Percentiles rank a stretch among this genome's conserved stretches.
Evolutionary conservation across 2,888 invertebrate species (phyloP).

Genomic region (Sepiola atlantica): DNA sequence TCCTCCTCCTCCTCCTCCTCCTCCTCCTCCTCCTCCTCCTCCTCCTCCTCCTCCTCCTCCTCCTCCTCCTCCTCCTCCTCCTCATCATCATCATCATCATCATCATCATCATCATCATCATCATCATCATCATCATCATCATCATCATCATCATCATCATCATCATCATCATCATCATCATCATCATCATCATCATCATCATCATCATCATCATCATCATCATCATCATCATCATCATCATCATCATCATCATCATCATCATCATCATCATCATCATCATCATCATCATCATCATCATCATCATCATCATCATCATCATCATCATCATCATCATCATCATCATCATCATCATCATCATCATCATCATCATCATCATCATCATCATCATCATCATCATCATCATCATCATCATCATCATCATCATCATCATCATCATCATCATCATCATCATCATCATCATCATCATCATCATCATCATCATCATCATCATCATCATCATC

Average conservation of each 20-base stretch:
- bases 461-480: background rate
- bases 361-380: background rate
- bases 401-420: background rate
- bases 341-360: background rate
- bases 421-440: background rate
- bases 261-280: background rate
- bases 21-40: no score
- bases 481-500: background rate
- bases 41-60: no score
- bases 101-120: background rate
- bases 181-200: background rate
- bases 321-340: background rate
- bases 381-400: background rate
- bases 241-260: background rate
- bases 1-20: no score
- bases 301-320: background rate
- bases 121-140: conserved; percentile 36
- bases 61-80: no score
- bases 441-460: background rate
- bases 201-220: conserved; percentile 24
- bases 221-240: conserved; percentile 6
- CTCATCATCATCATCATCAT: background rate
- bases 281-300: background rate
- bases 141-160: conserved; percentile 42
- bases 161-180: conserved; percentile 35